phyloP scores from a whole-genome alignment of 1,140 invertebrate species.

The Bacillus rossius region DNA sequence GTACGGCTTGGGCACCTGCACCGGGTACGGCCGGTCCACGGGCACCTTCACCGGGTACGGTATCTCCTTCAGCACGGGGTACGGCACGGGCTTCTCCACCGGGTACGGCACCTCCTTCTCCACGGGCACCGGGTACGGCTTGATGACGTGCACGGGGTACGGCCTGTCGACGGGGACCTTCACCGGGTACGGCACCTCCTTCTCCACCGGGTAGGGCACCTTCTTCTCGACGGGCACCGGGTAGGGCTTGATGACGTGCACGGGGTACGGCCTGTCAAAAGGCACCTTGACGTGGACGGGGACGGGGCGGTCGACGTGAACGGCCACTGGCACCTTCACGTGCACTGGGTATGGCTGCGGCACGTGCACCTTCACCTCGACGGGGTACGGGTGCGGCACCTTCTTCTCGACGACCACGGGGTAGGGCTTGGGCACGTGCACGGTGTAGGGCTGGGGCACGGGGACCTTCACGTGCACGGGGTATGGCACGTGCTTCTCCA shows the following conservation, averaged over 20 bases:
- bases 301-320: conserved; percentile 15
- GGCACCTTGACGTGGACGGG: conserved; percentile 17
- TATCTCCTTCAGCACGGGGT: conserved; percentile 6
- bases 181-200: conserved; percentile 18
- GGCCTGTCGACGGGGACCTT: conserved; percentile 56
- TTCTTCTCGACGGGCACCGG: conserved; percentile 49
- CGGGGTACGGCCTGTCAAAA: conserved; percentile 17
- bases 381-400: conserved; percentile 19
- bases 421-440: conserved; percentile 23
- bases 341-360: conserved; percentile 20
- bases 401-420: conserved; percentile 18
- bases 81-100: conserved; percentile 8
- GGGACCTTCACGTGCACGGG: conserved; percentile 19
- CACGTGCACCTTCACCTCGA: conserved; percentile 18
- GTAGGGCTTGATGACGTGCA: conserved; percentile 18
- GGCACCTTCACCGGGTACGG: conserved; percentile 9
- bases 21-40: conserved; percentile 6
- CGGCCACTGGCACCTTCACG: conserved; percentile 12
- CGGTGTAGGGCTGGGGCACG: conserved; percentile 21
- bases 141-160: conserved; percentile 52
- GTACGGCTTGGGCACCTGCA: conserved; percentile 42
- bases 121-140: conserved; percentile 47
- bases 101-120: conserved; percentile 48
- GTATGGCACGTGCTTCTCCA: conserved; percentile 16
- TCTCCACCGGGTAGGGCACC: conserved; percentile 22